Percentiles rank a stretch among this genome's conserved stretches.
phyloP scores from a whole-genome alignment of 2,797 vertebrate genomes.

The Scomberomorus guttatus region DNA sequence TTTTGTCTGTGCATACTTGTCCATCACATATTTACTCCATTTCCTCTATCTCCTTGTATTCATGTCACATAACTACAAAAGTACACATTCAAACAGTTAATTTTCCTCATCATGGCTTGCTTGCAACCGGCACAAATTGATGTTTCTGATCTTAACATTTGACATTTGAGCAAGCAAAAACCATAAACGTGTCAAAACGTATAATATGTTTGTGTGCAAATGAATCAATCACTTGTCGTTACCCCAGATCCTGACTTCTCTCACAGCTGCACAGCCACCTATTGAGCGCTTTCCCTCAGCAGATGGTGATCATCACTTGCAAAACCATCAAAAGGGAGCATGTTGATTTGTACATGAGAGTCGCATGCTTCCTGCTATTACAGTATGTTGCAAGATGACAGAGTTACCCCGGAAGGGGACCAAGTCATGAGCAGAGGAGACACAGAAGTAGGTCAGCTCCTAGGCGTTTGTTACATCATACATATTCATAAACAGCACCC shows the following conservation, averaged over 20 bases:
- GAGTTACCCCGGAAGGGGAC: conserved; percentile 80
- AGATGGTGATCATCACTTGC: conserved; percentile 54
- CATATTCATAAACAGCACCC: conserved; percentile 84
- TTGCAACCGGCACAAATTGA: not conserved
- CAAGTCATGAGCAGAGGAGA: conserved; percentile 79
- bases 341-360: conserved; percentile 72
- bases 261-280: conserved; percentile 35
- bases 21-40: conserved; percentile 62
- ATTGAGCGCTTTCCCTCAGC: conserved; percentile 38
- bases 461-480: conserved; percentile 83
- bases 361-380: conserved; percentile 78
- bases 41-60: conserved; percentile 42
- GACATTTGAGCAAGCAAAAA: conserved; percentile 24
- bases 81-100: conserved; percentile 28
- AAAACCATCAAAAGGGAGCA: conserved; percentile 58
- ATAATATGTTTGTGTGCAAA: not conserved
- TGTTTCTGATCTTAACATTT: conserved; percentile 26
- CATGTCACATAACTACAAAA: conserved; percentile 38
- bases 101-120: not conserved
- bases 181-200: conserved; percentile 30
- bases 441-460: conserved; percentile 84
- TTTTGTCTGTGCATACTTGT: conserved; percentile 71
- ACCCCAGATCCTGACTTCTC: conserved; percentile 20
- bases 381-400: conserved; percentile 82
- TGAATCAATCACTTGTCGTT: conserved; percentile 30